phyloP scores from a whole-genome alignment of 2,797 vertebrate genomes.

The Chrosomus eos region DNA sequence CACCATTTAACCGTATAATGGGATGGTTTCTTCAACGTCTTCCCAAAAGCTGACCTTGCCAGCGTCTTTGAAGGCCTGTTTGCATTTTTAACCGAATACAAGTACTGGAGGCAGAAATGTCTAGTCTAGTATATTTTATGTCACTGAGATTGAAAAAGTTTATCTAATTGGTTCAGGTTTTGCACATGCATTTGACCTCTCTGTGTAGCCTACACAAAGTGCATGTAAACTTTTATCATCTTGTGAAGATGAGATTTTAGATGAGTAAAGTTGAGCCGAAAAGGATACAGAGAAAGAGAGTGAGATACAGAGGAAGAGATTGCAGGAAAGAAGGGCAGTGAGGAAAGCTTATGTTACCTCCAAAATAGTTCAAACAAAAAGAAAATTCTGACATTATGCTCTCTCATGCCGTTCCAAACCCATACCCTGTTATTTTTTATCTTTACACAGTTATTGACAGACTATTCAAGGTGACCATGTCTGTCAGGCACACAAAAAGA shows the following conservation, averaged over 20 bases:
- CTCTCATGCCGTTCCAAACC: constrained; percentile 1
- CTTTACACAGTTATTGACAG: neutral
- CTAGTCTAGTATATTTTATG: neutral
- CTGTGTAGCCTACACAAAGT: neutral
- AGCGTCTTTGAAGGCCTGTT: constrained; percentile 61
- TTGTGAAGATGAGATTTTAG: neutral
- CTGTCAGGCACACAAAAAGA: neutral
- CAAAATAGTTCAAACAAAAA: constrained; percentile 24
- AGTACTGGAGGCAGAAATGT: constrained; percentile 58
- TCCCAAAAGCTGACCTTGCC: constrained; percentile 73
- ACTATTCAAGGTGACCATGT: constrained; percentile 26
- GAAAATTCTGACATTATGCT: neutral
- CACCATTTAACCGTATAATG: constrained; percentile 81
- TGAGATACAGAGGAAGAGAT: neutral
- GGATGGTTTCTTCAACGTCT: constrained; percentile 75
- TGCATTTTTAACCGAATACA: constrained; percentile 36
- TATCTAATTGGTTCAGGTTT: neutral
- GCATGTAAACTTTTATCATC: neutral
- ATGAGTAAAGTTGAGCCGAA: neutral
- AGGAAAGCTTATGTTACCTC: constrained; percentile 13
- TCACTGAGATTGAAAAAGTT: constrained; percentile 8
- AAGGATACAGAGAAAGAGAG: neutral
- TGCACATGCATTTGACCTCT: neutral
- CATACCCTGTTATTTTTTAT: neutral
- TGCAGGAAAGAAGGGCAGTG: neutral